Base-by-base conservation (phyloP, 2,113 vertebrate species). In the Nothocercus julius region DNA sequence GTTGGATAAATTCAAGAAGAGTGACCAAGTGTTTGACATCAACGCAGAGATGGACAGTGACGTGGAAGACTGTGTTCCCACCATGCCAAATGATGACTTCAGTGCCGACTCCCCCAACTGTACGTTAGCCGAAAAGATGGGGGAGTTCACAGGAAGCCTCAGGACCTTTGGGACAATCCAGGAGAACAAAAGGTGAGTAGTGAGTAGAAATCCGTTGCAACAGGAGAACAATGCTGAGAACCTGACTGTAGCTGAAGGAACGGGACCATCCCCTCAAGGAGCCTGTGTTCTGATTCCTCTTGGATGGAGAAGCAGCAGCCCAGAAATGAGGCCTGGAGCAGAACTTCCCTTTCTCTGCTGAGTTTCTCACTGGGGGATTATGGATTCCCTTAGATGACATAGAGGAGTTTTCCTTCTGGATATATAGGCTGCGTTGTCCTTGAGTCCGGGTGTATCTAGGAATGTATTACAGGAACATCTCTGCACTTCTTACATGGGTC, bases 1-100 rank as follows among this genome's bases (percentile, higher is more conserved):
- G 64, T 74, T 99, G 90, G 99, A 99, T 70, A 99, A 98, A 94
- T 98, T 99, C 95, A 98, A 98, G 96, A 98, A 97, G 93, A 99
- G 98, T 0, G 97, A 99, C 17, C 98, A 99, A 36, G 98, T 95
- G 2, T 99, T 99, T 20, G 98, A 99, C 15, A 94, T 99, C 70
- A 96, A 98, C 0, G 98, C 98, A 0, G 98, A 98, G 62, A 62
- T 83, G 0, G 97, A 97, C 16, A 92, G 70, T 1, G 95, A 97
- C 1, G 80, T 27, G 0, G 97, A 97, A 21, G 98, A 97, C 32
- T 91, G 91, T 7, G 97, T 77, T 16, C 90, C 92, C 13, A 68
- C 59, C 14, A 91, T 95, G 54, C 18, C 85, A 4, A 97, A 90
- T 7, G 97, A 98, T 1, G 82, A 98, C 87, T 99, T 99, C 90